A percentile compares a stretch with the other conserved stretches of the same genome.
phyloP scores from a whole-genome alignment of 2,113 vertebrate species.

The Willisornis vidua region DNA sequence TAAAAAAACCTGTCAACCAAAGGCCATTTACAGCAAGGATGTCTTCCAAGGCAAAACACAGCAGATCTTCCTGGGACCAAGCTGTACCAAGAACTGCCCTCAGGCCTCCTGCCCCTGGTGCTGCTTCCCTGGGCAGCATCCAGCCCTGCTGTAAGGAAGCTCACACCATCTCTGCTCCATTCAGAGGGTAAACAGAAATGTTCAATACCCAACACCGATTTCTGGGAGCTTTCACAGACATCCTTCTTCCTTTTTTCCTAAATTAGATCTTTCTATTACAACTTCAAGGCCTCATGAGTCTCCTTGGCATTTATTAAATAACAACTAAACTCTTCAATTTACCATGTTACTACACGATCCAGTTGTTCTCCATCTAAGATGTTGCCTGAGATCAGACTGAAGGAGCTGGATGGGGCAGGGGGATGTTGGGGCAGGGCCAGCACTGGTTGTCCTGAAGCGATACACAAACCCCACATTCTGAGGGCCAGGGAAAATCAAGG shows the following conservation, averaged over 20 bases:
- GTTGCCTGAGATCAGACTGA: background rate
- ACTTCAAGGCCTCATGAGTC: slow-evolving; percentile 50
- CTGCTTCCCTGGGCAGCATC: background rate
- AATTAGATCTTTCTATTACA: slow-evolving; percentile 60
- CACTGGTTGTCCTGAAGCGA: background rate
- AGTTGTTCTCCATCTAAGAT: background rate
- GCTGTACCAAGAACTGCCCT: background rate
- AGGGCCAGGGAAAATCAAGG: background rate
- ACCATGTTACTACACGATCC: slow-evolving; percentile 2
- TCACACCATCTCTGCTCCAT: background rate
- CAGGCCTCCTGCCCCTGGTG: background rate
- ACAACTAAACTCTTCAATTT: slow-evolving; percentile 52
- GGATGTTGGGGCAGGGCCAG: background rate
- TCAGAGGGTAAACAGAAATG: background rate
- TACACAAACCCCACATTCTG: background rate
- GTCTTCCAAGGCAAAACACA: background rate
- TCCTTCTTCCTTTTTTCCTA: background rate
- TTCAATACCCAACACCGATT: background rate
- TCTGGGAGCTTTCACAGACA: slow-evolving; percentile 2
- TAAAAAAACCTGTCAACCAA: background rate
- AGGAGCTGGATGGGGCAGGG: background rate
- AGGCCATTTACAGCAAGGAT: fast-evolving
- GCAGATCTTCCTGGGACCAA: background rate
- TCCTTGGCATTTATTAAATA: slow-evolving; percentile 66
- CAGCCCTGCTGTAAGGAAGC: background rate